A percentile compares a stretch with the other conserved stretches of the same genome.
Evolutionary conservation across 2,797 vertebrate genomes (phyloP).

Genomic region (Myotis vivesi): DNA sequence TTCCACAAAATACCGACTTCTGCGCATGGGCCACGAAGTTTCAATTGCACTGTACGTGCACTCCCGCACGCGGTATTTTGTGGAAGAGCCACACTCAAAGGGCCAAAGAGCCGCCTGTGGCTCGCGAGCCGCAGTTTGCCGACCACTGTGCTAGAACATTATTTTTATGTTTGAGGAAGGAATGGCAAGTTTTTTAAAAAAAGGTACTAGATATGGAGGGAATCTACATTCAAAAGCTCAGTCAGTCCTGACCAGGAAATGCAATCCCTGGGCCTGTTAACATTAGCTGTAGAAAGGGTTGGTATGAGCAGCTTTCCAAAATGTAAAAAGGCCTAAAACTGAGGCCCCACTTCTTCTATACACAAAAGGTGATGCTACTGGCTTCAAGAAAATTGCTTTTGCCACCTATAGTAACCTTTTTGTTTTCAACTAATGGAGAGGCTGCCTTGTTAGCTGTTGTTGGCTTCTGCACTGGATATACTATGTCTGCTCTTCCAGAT

Average conservation of each 20-base stretch:
- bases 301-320: background rate
- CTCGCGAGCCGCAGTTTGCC: too few relatives aligned
- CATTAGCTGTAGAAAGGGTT: background rate
- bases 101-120: too few relatives aligned
- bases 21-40: too few relatives aligned
- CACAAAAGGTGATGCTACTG: background rate
- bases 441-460: background rate
- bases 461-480: background rate
- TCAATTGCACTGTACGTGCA: too few relatives aligned
- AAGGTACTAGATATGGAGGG: background rate
- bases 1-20: too few relatives aligned
- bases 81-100: too few relatives aligned
- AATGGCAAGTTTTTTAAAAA: slow-evolving; percentile 49
- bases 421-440: background rate
- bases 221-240: background rate
- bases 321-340: background rate
- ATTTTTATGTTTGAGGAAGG: slow-evolving; percentile 64
- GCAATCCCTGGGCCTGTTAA: background rate
- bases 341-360: background rate
- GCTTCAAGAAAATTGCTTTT: slow-evolving; percentile 25
- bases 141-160: background rate
- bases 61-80: too few relatives aligned
- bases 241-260: background rate
- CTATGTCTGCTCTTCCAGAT: background rate
- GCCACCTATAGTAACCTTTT: background rate